Conservation (phyloP, 2,113 vertebrate species). For the Anarhynchus alexandrinus region DNA sequence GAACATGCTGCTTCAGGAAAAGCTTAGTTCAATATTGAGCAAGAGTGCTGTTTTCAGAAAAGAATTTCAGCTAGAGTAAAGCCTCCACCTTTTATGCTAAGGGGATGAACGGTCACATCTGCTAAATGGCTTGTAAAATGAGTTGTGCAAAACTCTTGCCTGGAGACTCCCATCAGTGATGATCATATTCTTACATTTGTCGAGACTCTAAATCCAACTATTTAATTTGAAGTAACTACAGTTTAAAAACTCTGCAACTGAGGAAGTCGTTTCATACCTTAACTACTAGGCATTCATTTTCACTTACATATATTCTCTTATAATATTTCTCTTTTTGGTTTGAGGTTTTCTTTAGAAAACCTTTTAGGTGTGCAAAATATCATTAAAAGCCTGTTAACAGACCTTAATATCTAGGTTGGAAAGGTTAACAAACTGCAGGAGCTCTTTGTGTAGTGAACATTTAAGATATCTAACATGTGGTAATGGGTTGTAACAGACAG, state of each 20-base stretch:
- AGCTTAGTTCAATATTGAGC: neutral
- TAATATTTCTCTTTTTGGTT: neutral
- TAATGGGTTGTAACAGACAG: neutral
- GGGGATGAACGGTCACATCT: accelerated
- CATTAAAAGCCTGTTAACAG: neutral
- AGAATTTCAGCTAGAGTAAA: neutral
- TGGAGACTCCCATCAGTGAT: neutral
- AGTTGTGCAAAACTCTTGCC: neutral
- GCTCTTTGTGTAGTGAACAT: neutral
- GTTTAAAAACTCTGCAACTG: neutral
- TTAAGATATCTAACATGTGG: neutral
- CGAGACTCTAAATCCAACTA: neutral
- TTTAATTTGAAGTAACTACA: neutral
- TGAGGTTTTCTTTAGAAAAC: neutral
- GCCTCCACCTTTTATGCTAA: neutral
- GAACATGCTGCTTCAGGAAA: neutral
- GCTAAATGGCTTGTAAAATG: neutral
- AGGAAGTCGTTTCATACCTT: neutral
- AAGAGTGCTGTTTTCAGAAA: neutral
- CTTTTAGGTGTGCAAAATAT: neutral
- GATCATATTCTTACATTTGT: neutral
- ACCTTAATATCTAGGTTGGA: neutral
- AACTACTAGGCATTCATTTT: neutral
- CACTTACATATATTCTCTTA: neutral
- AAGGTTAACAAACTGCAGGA: neutral